Percentiles rank a stretch among this genome's conserved stretches.
Conservation (phyloP, 37 sponge, comb jelly and placozoan genomes). For the Spongilla lacustris region DNA sequence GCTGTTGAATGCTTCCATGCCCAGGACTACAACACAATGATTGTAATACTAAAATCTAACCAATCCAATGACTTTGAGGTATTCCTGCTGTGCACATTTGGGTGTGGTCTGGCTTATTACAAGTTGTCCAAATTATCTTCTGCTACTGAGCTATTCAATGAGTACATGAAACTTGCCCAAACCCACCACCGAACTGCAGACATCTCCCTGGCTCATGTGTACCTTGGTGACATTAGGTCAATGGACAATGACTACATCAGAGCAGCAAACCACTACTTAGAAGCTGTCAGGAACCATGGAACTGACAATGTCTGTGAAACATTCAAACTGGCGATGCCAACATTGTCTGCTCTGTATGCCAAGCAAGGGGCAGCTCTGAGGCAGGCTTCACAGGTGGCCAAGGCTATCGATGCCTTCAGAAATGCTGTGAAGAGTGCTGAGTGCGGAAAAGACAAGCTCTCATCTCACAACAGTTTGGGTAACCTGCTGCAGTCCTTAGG, state of each 20-base stretch:
- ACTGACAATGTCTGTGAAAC: conserved; percentile 15
- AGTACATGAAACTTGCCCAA: background rate
- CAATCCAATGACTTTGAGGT: background rate
- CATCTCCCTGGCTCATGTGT: conserved; percentile 37
- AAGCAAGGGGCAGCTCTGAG: conserved; percentile 32
- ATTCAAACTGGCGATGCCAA: conserved; percentile 27
- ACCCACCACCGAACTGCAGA: conserved; percentile 22
- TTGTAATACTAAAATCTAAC: background rate
- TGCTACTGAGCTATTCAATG: background rate
- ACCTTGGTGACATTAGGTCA: conserved; percentile 60
- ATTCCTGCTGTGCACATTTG: background rate
- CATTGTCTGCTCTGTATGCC: conserved; percentile 36
- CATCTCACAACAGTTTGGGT: conserved; percentile 57
- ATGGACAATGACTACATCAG: conserved; percentile 7
- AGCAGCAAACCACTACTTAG: conserved; percentile 30
- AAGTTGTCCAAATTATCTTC: background rate
- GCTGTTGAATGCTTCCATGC: background rate
- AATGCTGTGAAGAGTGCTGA: conserved; percentile 15
- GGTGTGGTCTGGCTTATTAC: background rate
- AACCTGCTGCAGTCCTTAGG: conserved; percentile 69
- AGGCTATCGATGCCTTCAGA: conserved; percentile 34
- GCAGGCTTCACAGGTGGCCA: conserved; percentile 25
- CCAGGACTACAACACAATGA: background rate
- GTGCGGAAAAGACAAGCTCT: conserved; percentile 32
- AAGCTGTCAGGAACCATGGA: conserved; percentile 18